Conservation (phyloP, 2,113 vertebrate genomes). For the Nansenia antarctica region DNA sequence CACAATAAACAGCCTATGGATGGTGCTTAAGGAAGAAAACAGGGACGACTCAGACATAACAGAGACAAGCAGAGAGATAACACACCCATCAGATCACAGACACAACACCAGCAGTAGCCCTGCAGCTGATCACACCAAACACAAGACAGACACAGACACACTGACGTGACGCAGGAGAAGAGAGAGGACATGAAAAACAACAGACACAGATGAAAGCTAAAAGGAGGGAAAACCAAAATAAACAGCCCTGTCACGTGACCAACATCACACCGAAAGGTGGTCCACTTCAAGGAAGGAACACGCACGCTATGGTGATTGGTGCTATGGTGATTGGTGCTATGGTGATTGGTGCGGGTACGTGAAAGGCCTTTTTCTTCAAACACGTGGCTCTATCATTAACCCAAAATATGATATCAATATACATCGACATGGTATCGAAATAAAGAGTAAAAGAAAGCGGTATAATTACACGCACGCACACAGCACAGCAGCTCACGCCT, state of each 20-base stretch:
- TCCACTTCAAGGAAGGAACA: neutral
- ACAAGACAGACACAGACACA: constrained; percentile 45
- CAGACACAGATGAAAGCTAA: neutral
- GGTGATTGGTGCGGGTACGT: neutral
- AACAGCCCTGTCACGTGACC: neutral
- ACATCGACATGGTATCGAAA: neutral
- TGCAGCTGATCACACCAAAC: constrained; percentile 21
- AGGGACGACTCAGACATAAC: constrained; percentile 38
- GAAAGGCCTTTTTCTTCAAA: neutral
- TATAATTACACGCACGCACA: neutral
- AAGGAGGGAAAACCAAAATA: constrained; percentile 21
- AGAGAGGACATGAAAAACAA: neutral
- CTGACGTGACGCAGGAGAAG: constrained; percentile 24
- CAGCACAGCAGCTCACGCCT: neutral
- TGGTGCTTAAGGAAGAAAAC: constrained; percentile 29
- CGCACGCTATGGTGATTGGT: no score
- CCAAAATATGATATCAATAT: neutral
- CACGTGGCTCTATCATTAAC: neutral
- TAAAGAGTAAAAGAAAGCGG: no score
- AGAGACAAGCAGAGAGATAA: constrained; percentile 52
- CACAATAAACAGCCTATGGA: constrained; percentile 33
- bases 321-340: no score
- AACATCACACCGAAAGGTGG: neutral
- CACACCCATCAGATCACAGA: constrained; percentile 11
- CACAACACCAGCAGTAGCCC: constrained; percentile 12